Evolutionary conservation across 2,888 invertebrate genomes (phyloP).

Genomic region (Sinelater perroti): DNA sequence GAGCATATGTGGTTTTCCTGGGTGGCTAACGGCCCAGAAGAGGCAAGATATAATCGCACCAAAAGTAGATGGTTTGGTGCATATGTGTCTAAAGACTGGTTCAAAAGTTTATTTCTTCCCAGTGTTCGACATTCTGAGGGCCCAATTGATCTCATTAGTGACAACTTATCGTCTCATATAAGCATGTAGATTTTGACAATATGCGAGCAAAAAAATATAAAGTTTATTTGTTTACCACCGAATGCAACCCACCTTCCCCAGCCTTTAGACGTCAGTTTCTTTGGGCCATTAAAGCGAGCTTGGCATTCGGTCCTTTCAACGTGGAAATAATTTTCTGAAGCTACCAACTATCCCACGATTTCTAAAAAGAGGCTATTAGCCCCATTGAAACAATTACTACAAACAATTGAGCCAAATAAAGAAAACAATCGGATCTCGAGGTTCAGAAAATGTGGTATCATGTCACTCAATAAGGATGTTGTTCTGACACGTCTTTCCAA

Average conservation of each 20-base stretch:
- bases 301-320: slow-evolving; percentile 34
- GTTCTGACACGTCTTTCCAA: background rate
- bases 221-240: too few relatives aligned
- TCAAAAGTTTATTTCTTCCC: slow-evolving; percentile 5
- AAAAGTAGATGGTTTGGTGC: slow-evolving; percentile 15
- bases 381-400: slow-evolving; percentile 2
- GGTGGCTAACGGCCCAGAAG: background rate
- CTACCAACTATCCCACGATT: background rate
- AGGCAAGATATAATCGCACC: background rate
- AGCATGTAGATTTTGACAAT: background rate
- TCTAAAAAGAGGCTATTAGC: background rate
- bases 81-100: slow-evolving; percentile 15
- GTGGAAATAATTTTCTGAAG: background rate
- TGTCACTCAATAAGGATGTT: background rate
- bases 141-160: slow-evolving; percentile 5
- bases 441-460: background rate
- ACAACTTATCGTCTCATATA: slow-evolving; percentile 14
- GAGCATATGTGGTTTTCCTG: background rate
- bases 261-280: slow-evolving; percentile 50
- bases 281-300: slow-evolving; percentile 45
- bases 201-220: too few relatives aligned
- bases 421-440: background rate
- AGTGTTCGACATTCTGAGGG: slow-evolving; percentile 9
- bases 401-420: slow-evolving; percentile 2
- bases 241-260: slow-evolving; percentile 46